These are phyloP conservation scores for Tupaia chinensis DNA, from an alignment of 2,113 vertebrate species.

Conservation along the genomic window DNA sequence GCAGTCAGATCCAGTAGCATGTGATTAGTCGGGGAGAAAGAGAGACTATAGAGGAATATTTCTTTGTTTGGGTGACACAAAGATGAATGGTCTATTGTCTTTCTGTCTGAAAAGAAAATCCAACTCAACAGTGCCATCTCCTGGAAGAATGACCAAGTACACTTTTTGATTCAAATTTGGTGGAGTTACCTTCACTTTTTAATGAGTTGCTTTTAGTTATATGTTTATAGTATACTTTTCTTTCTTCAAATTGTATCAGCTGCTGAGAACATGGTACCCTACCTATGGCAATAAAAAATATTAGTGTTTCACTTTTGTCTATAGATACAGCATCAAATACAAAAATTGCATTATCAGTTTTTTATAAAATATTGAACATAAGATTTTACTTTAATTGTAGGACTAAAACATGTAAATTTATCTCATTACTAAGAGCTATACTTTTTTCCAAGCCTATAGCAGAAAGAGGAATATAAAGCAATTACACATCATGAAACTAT, in stretches of 20 bases:
- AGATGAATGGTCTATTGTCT: conserved; percentile 84
- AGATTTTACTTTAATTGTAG: neutral
- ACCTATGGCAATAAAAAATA: neutral
- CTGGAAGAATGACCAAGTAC: conserved; percentile 50
- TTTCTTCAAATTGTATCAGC: neutral
- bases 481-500: neutral
- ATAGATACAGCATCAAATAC: conserved; percentile 24
- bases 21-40: conserved; percentile 67
- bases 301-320: neutral
- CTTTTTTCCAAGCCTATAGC: conserved; percentile 18
- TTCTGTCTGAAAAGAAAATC: neutral
- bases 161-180: conserved; percentile 10
- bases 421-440: conserved; percentile 39
- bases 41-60: conserved; percentile 75
- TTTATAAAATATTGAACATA: conserved; percentile 13
- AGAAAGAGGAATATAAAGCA: conserved; percentile 49
- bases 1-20: conserved; percentile 77
- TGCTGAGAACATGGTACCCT: neutral
- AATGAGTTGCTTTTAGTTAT: conserved; percentile 26
- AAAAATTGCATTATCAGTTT: neutral
- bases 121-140: conserved; percentile 64
- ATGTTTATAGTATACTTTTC: neutral
- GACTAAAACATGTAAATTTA: conserved; percentile 18
- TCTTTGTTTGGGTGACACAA: conserved; percentile 76
- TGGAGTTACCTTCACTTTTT: neutral